Base-by-base conservation (phyloP, 1,140 invertebrate genomes). In the Contarinia nasturtii region DNA sequence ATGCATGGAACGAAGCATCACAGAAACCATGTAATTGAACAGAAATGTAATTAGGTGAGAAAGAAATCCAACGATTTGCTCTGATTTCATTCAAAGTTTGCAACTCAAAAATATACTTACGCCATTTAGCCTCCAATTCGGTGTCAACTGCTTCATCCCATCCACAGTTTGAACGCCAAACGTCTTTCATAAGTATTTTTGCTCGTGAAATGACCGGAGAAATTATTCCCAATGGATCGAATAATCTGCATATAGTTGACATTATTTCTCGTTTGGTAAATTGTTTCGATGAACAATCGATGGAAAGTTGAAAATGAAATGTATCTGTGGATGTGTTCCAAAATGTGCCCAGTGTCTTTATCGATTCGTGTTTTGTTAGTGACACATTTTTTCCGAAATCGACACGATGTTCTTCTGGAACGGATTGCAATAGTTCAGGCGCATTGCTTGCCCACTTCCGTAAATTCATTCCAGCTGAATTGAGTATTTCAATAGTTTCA, bases 11-110 rank as follows among this genome's bases (percentile, higher is more conserved):
- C 3, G 53, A 55, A 0, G 58, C 54, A 46, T 61, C 58, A 43
- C 54, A 55, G 48, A 62, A 61, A 7, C 57, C 51, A 47, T 60
- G 57, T 11, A 63, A 21, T 50, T 60, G 42, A 19, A 51, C 7
- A 20, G 12, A 19, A 14, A 18, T 19, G 14, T 21, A 5, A 14
- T 44, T 19, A n/a, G 42, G 14, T 7, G 7, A 17, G 14, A 22
- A 18, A 7, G 18, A 22, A 18, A 44, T 54, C 43, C 58, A 66
- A 5, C 48, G 51, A 4, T 51, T 55, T 1, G 55, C 46, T 1
- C 1, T 20, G 4, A 14, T 18, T 36, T 18, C 37, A 3, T 18
- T 17, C n/a, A 20, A 12, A 1, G 20, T 2, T 7, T 21, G 12
- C 4, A 14, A 14, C 4, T 27, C 11, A 4, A 20, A 14, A 15